These are phyloP conservation scores for Apteryx mantelli DNA, from an alignment of 2,113 vertebrate genomes.

Conservation along the genomic window DNA sequence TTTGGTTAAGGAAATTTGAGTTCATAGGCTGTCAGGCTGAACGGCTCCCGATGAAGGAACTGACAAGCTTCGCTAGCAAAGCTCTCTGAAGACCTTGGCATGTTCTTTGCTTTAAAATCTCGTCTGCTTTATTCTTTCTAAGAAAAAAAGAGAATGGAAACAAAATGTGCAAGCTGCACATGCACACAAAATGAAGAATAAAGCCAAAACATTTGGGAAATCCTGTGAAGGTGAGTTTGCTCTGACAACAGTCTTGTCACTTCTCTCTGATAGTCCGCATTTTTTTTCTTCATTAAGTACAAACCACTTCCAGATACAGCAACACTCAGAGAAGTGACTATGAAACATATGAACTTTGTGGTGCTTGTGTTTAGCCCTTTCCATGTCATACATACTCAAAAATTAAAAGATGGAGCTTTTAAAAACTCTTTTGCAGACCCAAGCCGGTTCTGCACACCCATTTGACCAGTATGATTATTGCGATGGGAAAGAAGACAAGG, in stretches of 20 bases:
- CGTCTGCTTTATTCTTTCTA: not conserved
- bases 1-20: not conserved
- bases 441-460: not conserved
- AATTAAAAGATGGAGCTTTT: not conserved
- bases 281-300: not conserved
- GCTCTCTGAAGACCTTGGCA: not conserved
- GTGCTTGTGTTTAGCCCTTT: not conserved
- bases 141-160: not conserved
- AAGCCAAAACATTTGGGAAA: not conserved
- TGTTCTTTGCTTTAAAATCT: slow-evolving; percentile 2
- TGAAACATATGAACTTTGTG: not conserved
- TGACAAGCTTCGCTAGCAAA: not conserved
- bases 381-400: not conserved
- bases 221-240: not conserved
- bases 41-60: not conserved
- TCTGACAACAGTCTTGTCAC: slow-evolving; percentile 10
- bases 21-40: not conserved
- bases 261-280: not conserved
- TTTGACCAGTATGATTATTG: not conserved
- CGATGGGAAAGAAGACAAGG: not conserved
- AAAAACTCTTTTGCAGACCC: not conserved
- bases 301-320: slow-evolving; percentile 5
- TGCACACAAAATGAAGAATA: slow-evolving; percentile 9
- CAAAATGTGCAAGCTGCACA: not conserved
- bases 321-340: not conserved